Evolutionary conservation across 2,888 invertebrate genomes (phyloP).

Genomic region (Myopa testacea): DNA sequence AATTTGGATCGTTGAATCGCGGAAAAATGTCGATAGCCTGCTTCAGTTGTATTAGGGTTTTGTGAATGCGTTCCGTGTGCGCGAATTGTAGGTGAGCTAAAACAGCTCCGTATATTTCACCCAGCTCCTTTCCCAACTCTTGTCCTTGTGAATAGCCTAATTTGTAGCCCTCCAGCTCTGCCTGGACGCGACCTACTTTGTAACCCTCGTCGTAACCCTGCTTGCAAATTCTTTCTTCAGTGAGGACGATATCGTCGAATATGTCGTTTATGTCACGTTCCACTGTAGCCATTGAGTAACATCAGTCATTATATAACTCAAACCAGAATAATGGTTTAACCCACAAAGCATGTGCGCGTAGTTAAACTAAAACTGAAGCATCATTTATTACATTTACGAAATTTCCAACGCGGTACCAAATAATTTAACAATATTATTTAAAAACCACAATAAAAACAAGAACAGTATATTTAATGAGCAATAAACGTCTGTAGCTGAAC

Average conservation of each 20-base stretch:
- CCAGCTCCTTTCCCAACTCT: slow-evolving; percentile 81
- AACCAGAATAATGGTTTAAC: no score
- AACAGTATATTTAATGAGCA: no score
- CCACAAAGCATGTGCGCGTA: no score
- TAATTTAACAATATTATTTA: no score
- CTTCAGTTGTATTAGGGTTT: slow-evolving; percentile 72
- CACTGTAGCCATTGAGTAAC: slow-evolving; percentile 25
- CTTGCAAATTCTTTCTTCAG: slow-evolving; percentile 76
- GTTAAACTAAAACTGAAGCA: no score
- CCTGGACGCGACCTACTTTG: slow-evolving; percentile 73
- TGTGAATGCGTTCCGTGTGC: slow-evolving; percentile 71
- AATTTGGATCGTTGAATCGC: slow-evolving; percentile 73
- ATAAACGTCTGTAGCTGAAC: no score
- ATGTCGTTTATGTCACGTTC: slow-evolving; percentile 79
- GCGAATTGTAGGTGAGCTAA: slow-evolving; percentile 71
- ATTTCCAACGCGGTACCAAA: no score
- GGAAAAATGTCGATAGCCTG: slow-evolving; percentile 76
- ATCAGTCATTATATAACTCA: no score
- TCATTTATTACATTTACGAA: no score
- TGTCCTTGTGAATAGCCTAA: slow-evolving; percentile 83
- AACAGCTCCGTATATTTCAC: slow-evolving; percentile 77
- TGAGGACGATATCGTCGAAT: slow-evolving; percentile 77
- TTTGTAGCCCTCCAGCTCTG: slow-evolving; percentile 73
- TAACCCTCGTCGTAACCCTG: slow-evolving; percentile 78
- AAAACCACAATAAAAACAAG: no score